Base-by-base conservation (phyloP, 64 coral and sea anemone genomes). In the Astreopora myriophthalma region DNA sequence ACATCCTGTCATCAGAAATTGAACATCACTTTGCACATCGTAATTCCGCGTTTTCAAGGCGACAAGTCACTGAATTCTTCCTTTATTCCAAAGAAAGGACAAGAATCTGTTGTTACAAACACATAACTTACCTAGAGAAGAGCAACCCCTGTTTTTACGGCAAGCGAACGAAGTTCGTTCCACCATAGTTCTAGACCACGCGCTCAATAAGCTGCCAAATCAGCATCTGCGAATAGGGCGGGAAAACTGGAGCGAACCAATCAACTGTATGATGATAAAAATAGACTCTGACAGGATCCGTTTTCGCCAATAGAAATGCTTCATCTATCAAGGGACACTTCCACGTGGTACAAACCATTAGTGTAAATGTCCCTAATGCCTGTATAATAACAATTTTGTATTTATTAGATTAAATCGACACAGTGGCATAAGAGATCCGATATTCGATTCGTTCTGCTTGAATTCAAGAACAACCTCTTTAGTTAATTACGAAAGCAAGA, bases 241-340 rank as follows among this genome's bases (percentile, higher is more conserved):
- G 52, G 79, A 23, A 78, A 61, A 83, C 79, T 83, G 79, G 79
- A 83, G 8, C 79, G 79, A 83, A 64, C 55, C 55, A 83, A 83
- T 83, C 52, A 83, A 2, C 33, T 5, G 65, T 25, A 8, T 1
- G 79, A 13, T 83, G 12, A 37, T 8, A 55, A 55, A 55, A 55
- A 55, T 55, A 55, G 16, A 55, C 51, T 13, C 12, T 55, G 51
- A 55, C 51, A 13, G 13, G 12, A 3, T 2, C 3, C 13, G 0
- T 55, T 16, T 55, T 12, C 16, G 22, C 79, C 79, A 83, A 83
- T 83, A 83, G 55, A 39, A 63, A 64, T 1, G 34, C 55, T 37
- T 10, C 33, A 64, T 38, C 8, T 83, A 83, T 64, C 57, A 14
- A 14, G 0, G 22, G 1, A 14, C 8, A 8, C 38, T 64, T 37